A percentile compares a stretch with the other conserved stretches of the same genome.
phyloP scores from a whole-genome alignment of 2,797 vertebrate species.

The Mastacembelus armatus region DNA sequence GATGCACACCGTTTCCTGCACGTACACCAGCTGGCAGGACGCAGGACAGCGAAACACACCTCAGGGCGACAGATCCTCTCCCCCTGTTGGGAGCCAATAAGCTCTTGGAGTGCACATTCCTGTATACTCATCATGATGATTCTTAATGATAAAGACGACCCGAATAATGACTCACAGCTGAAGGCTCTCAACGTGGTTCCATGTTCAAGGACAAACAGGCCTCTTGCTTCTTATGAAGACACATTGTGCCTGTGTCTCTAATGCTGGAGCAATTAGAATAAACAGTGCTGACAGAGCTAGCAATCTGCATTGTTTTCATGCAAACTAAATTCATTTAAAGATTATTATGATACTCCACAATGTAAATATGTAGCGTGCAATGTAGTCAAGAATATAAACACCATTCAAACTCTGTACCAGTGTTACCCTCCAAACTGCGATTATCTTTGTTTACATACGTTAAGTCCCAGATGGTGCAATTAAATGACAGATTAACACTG shows the following conservation, averaged over 20 bases:
- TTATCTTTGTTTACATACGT: constrained; percentile 1
- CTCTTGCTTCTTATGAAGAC: constrained; percentile 1
- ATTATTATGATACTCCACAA: background rate
- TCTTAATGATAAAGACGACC: constrained; percentile 61
- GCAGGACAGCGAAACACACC: constrained; percentile 40
- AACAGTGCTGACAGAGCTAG: background rate
- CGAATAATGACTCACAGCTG: constrained; percentile 63
- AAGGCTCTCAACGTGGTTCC: constrained; percentile 49
- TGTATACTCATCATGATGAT: constrained; percentile 53
- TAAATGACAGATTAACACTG: background rate
- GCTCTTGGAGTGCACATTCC: constrained; percentile 53
- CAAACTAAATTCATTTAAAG: background rate
- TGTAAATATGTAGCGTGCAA: background rate
- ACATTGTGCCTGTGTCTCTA: background rate
- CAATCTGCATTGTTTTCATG: background rate
- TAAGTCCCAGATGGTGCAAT: background rate
- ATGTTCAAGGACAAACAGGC: constrained; percentile 45
- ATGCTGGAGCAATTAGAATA: constrained; percentile 11
- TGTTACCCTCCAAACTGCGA: background rate
- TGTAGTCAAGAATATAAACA: background rate
- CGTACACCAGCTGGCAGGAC: constrained; percentile 43
- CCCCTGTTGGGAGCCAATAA: constrained; percentile 58
- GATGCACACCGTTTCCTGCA: background rate
- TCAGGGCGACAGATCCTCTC: constrained; percentile 45
- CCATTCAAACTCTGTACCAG: too few species aligned